These are phyloP conservation scores for Eupithecia subumbrata DNA, from an alignment of 2,888 invertebrate genomes.

Conservation along the genomic window DNA sequence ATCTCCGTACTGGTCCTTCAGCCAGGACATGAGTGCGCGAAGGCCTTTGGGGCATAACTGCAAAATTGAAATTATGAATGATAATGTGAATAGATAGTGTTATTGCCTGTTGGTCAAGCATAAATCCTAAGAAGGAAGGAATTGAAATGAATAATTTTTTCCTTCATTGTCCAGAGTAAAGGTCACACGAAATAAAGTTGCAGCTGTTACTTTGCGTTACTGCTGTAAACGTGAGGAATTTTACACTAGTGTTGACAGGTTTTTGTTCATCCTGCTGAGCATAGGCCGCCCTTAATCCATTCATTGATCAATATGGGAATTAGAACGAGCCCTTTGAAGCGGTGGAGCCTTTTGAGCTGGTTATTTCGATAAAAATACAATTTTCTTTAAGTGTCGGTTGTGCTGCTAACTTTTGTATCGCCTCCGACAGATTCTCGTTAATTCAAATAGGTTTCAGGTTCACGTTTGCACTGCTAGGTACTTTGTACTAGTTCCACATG, in stretches of 20 bases:
- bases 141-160: too few relatives aligned
- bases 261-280: too few relatives aligned
- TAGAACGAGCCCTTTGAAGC: constrained; percentile 13
- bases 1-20: constrained; percentile 71
- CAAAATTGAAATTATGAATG: constrained; percentile 34
- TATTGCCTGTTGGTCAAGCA: too few relatives aligned
- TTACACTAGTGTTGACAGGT: too few relatives aligned
- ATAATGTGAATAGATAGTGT: too few relatives aligned
- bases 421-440: not conserved
- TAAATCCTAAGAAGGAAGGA: too few relatives aligned
- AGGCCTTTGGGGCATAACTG: constrained; percentile 77
- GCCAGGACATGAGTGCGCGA: constrained; percentile 65
- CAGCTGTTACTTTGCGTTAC: too few relatives aligned
- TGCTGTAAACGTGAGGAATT: too few relatives aligned
- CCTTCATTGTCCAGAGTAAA: too few relatives aligned
- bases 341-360: constrained; percentile 2
- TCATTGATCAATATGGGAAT: constrained; percentile 17
- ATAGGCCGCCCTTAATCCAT: constrained; percentile 6
- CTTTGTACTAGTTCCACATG: too few relatives aligned
- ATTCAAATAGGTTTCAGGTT: not conserved
- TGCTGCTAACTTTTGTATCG: not conserved
- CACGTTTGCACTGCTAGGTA: too few relatives aligned
- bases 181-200: too few relatives aligned
- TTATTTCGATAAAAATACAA: not conserved
- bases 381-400: not conserved